Evolutionary conservation across 2,888 invertebrate genomes (phyloP), one percentile per base, ranked within the genome.

Genomic region (Hydriomena furcata): DNA sequence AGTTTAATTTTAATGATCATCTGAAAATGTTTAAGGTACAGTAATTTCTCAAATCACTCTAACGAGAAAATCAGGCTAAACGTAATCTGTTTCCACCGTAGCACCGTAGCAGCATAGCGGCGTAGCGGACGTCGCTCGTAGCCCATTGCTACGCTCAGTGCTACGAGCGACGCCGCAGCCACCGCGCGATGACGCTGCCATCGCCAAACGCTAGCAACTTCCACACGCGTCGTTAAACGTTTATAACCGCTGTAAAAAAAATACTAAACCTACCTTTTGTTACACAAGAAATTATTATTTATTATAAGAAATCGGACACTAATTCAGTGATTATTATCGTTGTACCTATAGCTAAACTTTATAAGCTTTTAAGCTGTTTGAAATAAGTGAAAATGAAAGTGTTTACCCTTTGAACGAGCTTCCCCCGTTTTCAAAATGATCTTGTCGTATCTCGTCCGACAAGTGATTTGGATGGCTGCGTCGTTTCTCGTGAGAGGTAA

Each of bases 401-500:
- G 57, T 48, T 56, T 50, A 42, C 58, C 52, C 36, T 60, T 50
- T 52, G 44, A 57, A 49, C 42, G 60, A 55, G 41, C 55, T 45
- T 34, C 28, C 20, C 36, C 48, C 41, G 59, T 53, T 53, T 62
- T 63, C 66, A 71, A 69, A 55, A 79, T 73, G 75, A 63, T 69
- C 58, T 55, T 66, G 49, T 48, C 66, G 51, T 61, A 68, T 53
- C 63, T 74, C 60, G 59, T 65, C 49, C 70, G 66, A 58, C 66
- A 71, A 58, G 69, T 81, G 55, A 63, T 80, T 70, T 84, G 79
- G 76, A 76, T 82, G 66, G 61, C 71, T 53, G 70, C 73, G 42
- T 66, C 75, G 35, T 70, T 84, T 63, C 73, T 77, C 51, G 66
- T 80, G 8, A 79, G 71, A 74, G 86, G 88, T 88, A 69, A 80